Evolutionary conservation across 2,113 vertebrate genomes (phyloP), one percentile per base, ranked within the genome.

Genomic region (Nesogale talazaci): DNA sequence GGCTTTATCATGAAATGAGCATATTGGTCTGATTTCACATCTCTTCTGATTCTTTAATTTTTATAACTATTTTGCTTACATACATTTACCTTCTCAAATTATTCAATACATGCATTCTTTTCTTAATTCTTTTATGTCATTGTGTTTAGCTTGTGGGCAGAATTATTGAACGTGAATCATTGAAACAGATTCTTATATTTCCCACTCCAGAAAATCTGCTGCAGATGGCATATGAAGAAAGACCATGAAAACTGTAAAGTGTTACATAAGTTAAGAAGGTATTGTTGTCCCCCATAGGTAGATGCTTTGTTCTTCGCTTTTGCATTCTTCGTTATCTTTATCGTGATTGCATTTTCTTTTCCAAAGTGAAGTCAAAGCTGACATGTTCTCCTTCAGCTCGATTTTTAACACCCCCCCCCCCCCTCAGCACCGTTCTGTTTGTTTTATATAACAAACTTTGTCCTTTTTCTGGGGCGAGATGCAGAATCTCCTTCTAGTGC

Each of bases 281-380:
- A 22, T 92, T 78, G 56, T 42, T 82, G 83, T 94, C 29, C 75
- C 22, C 46, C 31, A 31, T 72, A 82, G 88, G 36, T 65, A 52
- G 56, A 56, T 94, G 65, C n/a, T 83, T 52, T 52, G 46, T 52
- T 85, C 83, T 92, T 85, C 90, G 79, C 82, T 87, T 92, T 95
- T 78, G 52, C 15, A 12, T 42, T 2, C 88, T 95, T 88, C n/a
- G 3, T 94, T 95, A 92, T 91, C 40, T 94, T 76, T 74, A 69
- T 79, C 91, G 92, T 80, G 89, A 95, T 94, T 95, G 22, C 81
- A 40, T 89, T 91, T 92, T n/a, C 38, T 83, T 95, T 94, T 94
- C 76, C 92, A 56, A 94, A 95, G 63, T 67, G 82, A 12, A 22
- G 52, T 81, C 42, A 92, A 76, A 93, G 76, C 59, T 10, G 40